A percentile compares a stretch with the other conserved stretches of the same genome.
phyloP scores from a whole-genome alignment of 2,113 vertebrate species.

The Piprites chloris region DNA sequence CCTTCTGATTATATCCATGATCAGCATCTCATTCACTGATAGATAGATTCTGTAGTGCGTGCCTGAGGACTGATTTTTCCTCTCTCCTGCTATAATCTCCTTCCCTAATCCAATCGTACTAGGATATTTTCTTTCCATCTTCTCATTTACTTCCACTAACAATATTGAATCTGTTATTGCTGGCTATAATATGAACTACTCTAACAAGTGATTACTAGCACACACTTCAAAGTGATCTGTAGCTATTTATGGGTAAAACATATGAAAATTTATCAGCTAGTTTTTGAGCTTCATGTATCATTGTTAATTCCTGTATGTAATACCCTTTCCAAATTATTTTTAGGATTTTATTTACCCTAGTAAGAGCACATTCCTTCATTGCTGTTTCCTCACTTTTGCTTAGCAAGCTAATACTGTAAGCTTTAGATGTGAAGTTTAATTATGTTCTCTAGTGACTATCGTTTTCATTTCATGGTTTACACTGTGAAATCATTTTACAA shows the following conservation, averaged over 20 bases:
- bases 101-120: background rate
- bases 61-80: background rate
- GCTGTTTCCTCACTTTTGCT: background rate
- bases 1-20: background rate
- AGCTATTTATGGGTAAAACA: background rate
- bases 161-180: background rate
- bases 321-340: slow-evolving; percentile 20
- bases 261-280: background rate
- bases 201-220: background rate
- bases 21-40: background rate
- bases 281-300: background rate
- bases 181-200: background rate
- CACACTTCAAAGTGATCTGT: background rate
- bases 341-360: background rate
- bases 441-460: background rate
- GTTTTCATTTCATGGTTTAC: background rate
- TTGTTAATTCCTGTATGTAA: background rate
- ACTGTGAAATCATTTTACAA: slow-evolving; percentile 17
- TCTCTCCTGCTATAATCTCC: background rate
- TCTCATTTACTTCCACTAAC: background rate
- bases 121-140: background rate
- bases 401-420: background rate
- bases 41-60: background rate
- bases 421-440: background rate
- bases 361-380: background rate